phyloP scores from a whole-genome alignment of 2,797 vertebrate genomes.

The Alauda arvensis region DNA sequence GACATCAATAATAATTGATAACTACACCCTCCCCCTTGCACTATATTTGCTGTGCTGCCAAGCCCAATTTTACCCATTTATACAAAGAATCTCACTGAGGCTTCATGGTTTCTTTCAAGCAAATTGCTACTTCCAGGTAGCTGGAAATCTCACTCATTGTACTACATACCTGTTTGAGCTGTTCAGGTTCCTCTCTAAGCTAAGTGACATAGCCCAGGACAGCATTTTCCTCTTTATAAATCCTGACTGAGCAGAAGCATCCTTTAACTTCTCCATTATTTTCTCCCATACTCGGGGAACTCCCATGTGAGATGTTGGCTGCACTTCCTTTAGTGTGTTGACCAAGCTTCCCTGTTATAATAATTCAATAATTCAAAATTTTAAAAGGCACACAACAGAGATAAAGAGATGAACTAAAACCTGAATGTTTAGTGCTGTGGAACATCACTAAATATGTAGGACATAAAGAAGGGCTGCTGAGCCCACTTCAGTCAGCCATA shows the following conservation, averaged over 20 bases:
- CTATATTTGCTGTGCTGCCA: not conserved
- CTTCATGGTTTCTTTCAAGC: not conserved
- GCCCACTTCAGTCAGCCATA: not conserved
- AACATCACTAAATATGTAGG: not conserved
- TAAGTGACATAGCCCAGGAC: conserved; percentile 85
- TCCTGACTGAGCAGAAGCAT: conserved; percentile 74
- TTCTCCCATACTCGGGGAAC: conserved; percentile 91
- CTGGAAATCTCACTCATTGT: not conserved
- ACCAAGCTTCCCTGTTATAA: conserved; percentile 79
- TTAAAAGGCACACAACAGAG: not conserved
- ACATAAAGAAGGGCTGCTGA: not conserved
- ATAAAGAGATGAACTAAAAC: not conserved
- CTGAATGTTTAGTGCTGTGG: not conserved
- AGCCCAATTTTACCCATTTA: not conserved
- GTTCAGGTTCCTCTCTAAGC: conserved; percentile 77
- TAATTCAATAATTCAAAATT: not conserved
- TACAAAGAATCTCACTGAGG: not conserved
- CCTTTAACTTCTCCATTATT: conserved; percentile 86
- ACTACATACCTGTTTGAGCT: conserved; percentile 69
- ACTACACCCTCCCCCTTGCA: not conserved
- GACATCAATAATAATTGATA: not conserved
- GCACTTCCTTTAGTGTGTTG: conserved; percentile 78
- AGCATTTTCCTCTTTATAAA: conserved; percentile 83
- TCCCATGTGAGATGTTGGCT: conserved; percentile 84
- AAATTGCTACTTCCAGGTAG: not conserved